These are phyloP conservation scores for Sweltsa coloradensis DNA, from an alignment of 1,140 invertebrate genomes.

Conservation along the genomic window DNA sequence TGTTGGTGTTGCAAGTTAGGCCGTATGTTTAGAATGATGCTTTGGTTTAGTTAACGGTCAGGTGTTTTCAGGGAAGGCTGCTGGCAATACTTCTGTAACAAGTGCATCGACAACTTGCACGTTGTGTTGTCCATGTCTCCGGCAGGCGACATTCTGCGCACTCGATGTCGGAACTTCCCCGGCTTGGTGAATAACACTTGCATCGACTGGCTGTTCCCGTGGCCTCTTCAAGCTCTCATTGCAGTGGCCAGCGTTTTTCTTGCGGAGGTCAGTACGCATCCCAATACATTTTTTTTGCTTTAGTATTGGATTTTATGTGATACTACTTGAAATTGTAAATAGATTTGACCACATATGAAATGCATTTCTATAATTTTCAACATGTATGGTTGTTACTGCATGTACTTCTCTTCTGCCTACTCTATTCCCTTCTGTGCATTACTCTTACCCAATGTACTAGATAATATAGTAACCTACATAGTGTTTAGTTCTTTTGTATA, in stretches of 20 bases:
- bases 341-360: no score
- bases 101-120: conserved; percentile 69
- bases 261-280: conserved; percentile 39
- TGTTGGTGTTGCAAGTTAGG: no score
- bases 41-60: no score
- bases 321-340: background rate
- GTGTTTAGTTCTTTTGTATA: no score
- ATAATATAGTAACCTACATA: no score
- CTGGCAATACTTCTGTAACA: conserved; percentile 73
- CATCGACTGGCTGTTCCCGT: conserved; percentile 87
- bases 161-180: conserved; percentile 77
- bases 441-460: no score
- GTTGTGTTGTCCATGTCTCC: conserved; percentile 85
- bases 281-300: background rate
- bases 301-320: background rate
- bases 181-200: conserved; percentile 85
- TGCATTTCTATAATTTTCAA: no score
- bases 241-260: conserved; percentile 74
- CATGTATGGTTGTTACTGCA: no score
- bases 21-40: no score
- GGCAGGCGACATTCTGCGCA: conserved; percentile 63
- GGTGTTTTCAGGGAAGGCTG: conserved; percentile 55
- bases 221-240: conserved; percentile 77
- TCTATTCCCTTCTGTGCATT: no score
- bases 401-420: no score